phyloP scores from a whole-genome alignment of 2,888 invertebrate genomes.

The Bedellia somnulentella region DNA sequence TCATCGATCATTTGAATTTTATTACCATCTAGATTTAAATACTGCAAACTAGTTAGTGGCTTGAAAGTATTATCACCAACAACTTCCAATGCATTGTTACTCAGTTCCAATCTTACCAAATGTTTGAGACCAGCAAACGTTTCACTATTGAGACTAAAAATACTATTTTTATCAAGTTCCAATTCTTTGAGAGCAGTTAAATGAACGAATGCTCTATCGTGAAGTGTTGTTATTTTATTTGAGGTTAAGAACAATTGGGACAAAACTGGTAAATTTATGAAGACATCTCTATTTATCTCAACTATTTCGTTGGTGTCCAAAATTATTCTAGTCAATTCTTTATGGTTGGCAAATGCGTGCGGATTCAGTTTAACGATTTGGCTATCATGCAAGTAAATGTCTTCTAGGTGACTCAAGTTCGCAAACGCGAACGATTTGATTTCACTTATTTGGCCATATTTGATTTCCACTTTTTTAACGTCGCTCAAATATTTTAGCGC shows the following conservation, averaged over 20 bases:
- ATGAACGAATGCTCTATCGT: constrained; percentile 80
- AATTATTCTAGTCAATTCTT: constrained; percentile 63
- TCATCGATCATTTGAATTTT: constrained; percentile 49
- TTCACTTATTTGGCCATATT: constrained; percentile 68
- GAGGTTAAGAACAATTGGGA: constrained; percentile 76
- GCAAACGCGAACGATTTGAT: constrained; percentile 72
- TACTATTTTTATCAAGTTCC: constrained; percentile 74
- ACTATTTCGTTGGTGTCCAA: constrained; percentile 72
- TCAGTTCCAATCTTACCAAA: constrained; percentile 69
- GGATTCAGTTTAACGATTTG: constrained; percentile 65
- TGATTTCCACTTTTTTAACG: constrained; percentile 58
- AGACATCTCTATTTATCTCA: constrained; percentile 73
- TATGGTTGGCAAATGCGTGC: constrained; percentile 71
- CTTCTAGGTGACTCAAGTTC: constrained; percentile 65
- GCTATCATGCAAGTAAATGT: constrained; percentile 68
- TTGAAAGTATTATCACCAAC: constrained; percentile 76
- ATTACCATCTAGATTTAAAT: constrained; percentile 36
- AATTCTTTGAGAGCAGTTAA: constrained; percentile 70
- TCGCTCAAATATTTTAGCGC: constrained; percentile 62
- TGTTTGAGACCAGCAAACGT: constrained; percentile 73
- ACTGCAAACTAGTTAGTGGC: constrained; percentile 25
- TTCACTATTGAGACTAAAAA: constrained; percentile 73
- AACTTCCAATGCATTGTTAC: constrained; percentile 71
- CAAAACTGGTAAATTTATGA: constrained; percentile 69
- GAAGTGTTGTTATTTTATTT: constrained; percentile 81